phyloP scores from a whole-genome alignment of 2,797 vertebrate species.

The Rhodeus uyekii region DNA sequence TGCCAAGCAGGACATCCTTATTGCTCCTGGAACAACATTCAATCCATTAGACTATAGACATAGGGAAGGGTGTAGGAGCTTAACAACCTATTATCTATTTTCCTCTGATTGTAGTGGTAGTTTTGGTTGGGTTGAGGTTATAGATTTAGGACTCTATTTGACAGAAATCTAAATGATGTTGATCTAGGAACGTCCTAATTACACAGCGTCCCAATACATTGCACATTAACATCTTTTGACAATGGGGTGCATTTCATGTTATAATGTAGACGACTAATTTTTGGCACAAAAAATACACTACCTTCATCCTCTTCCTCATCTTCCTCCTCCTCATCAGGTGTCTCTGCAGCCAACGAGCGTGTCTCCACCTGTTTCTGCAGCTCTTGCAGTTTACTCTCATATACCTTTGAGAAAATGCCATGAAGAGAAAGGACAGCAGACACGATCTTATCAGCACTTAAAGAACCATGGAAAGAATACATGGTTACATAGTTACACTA shows the following conservation, averaged over 20 bases:
- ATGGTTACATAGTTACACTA: neutral
- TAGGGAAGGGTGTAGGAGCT: neutral
- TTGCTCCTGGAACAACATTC: neutral
- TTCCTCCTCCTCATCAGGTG: slow-evolving; percentile 92
- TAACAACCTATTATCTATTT: neutral
- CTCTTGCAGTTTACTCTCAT: slow-evolving; percentile 97
- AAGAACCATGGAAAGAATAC: slow-evolving; percentile 6
- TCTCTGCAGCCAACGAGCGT: slow-evolving; percentile 91
- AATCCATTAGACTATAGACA: neutral
- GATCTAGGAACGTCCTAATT: neutral
- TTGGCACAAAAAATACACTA: slow-evolving; percentile 45
- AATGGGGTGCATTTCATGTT: neutral
- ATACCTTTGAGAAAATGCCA: slow-evolving; percentile 81
- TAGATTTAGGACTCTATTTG: neutral
- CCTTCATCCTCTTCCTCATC: slow-evolving; percentile 88
- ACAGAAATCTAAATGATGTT: neutral
- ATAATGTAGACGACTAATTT: neutral
- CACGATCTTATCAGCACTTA: slow-evolving; percentile 37
- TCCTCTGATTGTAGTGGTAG: neutral
- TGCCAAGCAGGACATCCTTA: neutral
- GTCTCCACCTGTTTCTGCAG: slow-evolving; percentile 99
- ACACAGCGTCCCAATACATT: neutral
- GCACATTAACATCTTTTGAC: neutral
- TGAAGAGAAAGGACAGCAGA: slow-evolving; percentile 63
- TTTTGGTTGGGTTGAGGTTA: neutral